Evolutionary conservation across 2,113 vertebrate species (phyloP).

Genomic region (Festucalex cinctus): DNA sequence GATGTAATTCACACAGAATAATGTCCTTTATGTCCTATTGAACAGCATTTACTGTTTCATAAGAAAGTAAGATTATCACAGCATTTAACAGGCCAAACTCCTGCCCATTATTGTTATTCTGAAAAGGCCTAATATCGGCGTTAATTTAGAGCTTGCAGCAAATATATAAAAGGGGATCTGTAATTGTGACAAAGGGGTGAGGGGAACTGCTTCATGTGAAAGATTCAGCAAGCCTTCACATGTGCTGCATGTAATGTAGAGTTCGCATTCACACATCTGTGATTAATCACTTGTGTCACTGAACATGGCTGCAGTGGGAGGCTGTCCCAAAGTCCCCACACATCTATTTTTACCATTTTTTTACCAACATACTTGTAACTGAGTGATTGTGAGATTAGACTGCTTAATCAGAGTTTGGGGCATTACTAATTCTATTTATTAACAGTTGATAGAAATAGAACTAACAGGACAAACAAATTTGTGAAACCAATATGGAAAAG

Average conservation of each 20-base stretch:
- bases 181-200: constrained; percentile 3
- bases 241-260: constrained; percentile 15
- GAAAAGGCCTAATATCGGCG: too few species aligned
- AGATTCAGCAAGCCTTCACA: constrained; percentile 4
- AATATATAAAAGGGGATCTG: background rate
- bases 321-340: constrained; percentile 34
- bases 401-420: constrained; percentile 27
- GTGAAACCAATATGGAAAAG: background rate
- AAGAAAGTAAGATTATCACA: too few species aligned
- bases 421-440: background rate
- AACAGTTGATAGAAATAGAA: background rate
- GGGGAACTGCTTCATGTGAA: constrained; percentile 2
- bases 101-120: too few species aligned
- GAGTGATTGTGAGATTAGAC: constrained; percentile 47
- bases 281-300: constrained; percentile 70
- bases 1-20: too few species aligned
- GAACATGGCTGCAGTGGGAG: constrained; percentile 52
- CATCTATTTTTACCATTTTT: constrained; percentile 67
- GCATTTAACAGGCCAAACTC: too few species aligned
- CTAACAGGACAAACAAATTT: background rate
- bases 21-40: too few species aligned
- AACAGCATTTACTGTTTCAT: too few species aligned
- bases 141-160: background rate
- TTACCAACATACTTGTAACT: constrained; percentile 46
- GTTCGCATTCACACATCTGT: constrained; percentile 43